Percentiles rank a stretch among this genome's conserved stretches.
These are phyloP conservation scores for Solen grandis DNA, from an alignment of 1,140 invertebrate species.

Conservation along the genomic window DNA sequence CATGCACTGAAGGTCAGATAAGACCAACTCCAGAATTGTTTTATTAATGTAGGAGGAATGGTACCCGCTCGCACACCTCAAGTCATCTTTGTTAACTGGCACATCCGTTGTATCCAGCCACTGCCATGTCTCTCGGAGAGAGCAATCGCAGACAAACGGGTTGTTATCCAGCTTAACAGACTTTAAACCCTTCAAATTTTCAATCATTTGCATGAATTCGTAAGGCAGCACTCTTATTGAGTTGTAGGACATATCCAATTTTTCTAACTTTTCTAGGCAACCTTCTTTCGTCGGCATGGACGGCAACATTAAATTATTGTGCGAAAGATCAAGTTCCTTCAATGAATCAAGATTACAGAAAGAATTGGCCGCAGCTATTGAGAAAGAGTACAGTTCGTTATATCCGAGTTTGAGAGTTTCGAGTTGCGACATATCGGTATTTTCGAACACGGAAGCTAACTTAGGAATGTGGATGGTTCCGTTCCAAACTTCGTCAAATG, in stretches of 20 bases:
- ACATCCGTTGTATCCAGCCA: constrained; percentile 40
- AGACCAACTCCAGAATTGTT: not conserved
- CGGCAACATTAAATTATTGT: constrained; percentile 35
- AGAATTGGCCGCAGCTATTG: constrained; percentile 29
- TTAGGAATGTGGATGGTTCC: constrained; percentile 27
- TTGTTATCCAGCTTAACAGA: constrained; percentile 39
- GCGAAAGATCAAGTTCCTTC: constrained; percentile 46
- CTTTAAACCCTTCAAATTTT: constrained; percentile 6
- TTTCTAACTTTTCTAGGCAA: constrained; percentile 26
- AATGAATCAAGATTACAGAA: constrained; percentile 34
- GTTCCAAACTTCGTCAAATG: constrained; percentile 44
- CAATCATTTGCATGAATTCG: constrained; percentile 27
- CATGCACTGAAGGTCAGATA: constrained; percentile 13
- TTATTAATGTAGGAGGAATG: constrained; percentile 37
- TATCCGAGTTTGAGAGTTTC: constrained; percentile 41
- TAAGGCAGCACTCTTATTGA: constrained; percentile 1
- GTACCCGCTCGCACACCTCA: constrained; percentile 16
- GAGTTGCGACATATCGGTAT: constrained; percentile 35
- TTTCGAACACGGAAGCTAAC: constrained; percentile 35
- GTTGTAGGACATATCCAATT: constrained; percentile 47
- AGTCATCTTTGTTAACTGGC: constrained; percentile 30
- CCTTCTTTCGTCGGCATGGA: constrained; percentile 15
- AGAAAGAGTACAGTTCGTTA: constrained; percentile 50
- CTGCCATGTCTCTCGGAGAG: constrained; percentile 33
- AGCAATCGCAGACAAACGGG: constrained; percentile 47